These are phyloP conservation scores for Phytoseiulus persimilis DNA, from an alignment of 2,888 invertebrate genomes.

Conservation along the genomic window DNA sequence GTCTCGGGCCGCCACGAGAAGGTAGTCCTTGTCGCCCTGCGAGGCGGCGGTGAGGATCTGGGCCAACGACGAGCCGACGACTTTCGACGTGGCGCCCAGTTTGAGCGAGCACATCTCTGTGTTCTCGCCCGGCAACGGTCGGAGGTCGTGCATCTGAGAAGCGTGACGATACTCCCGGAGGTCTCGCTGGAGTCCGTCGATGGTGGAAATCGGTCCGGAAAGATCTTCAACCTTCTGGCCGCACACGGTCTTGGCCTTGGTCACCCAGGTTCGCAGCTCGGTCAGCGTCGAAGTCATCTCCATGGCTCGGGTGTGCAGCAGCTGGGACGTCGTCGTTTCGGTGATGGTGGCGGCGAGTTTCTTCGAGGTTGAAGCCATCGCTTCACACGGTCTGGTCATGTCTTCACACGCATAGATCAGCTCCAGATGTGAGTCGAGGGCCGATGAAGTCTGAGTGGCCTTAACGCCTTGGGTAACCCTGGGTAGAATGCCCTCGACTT, in stretches of 20 bases:
- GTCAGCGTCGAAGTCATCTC: conserved; percentile 57
- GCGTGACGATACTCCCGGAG: conserved; percentile 70
- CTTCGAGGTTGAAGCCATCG: conserved; percentile 65
- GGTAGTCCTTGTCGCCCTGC: conserved; percentile 66
- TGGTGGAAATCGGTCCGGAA: conserved; percentile 51
- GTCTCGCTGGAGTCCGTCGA: conserved; percentile 69
- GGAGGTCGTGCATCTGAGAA: conserved; percentile 62
- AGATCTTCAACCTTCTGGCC: conserved; percentile 25
- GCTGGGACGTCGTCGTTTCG: conserved; percentile 67
- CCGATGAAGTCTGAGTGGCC: conserved; percentile 56
- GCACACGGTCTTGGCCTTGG: conserved; percentile 48
- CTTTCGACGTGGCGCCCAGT: conserved; percentile 61
- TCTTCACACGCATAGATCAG: conserved; percentile 75
- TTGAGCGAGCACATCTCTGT: conserved; percentile 58
- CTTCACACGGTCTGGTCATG: conserved; percentile 58
- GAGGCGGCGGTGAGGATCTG: conserved; percentile 76
- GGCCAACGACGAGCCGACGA: conserved; percentile 72
- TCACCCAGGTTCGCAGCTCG: conserved; percentile 58
- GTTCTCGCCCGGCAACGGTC: conserved; percentile 76
- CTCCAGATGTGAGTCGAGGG: conserved; percentile 61
- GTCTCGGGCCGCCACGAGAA: conserved; percentile 70
- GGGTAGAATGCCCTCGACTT: conserved; percentile 68
- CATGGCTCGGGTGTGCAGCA: conserved; percentile 64
- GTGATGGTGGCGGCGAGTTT: conserved; percentile 72
- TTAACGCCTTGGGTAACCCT: conserved; percentile 69